phyloP scores from a whole-genome alignment of 2,797 vertebrate genomes.

The Malacoraja senta region DNA sequence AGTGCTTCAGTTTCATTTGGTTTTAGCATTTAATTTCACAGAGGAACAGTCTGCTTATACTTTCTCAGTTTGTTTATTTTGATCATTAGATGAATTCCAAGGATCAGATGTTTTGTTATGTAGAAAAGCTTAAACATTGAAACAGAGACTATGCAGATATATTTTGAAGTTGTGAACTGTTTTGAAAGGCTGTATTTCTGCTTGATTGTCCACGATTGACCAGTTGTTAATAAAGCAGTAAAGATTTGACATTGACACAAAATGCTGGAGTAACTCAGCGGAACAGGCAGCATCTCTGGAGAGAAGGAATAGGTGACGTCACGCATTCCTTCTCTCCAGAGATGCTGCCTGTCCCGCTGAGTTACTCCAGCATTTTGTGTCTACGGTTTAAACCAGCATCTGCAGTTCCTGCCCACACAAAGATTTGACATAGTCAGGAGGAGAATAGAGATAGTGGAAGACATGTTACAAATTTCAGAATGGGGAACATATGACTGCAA shows the following conservation, averaged over 20 bases:
- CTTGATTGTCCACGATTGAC: background rate
- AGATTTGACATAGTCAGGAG: no score
- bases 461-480: background rate
- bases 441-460: background rate
- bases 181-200: background rate
- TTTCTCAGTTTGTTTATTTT: background rate
- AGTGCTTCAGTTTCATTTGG: background rate
- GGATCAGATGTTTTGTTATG: background rate
- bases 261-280: no score
- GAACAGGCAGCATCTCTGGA: no score
- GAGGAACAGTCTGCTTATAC: background rate
- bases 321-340: no score
- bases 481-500: background rate
- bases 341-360: no score
- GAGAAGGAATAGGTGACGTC: no score
- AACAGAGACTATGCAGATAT: background rate
- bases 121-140: background rate
- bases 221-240: background rate
- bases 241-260: no score
- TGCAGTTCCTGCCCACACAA: no score
- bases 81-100: background rate
- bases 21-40: background rate
- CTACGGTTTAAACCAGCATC: no score
- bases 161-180: background rate
- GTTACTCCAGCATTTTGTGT: no score